Conservation (phyloP, 1,140 invertebrate species). For the Bactericera cockerelli region DNA sequence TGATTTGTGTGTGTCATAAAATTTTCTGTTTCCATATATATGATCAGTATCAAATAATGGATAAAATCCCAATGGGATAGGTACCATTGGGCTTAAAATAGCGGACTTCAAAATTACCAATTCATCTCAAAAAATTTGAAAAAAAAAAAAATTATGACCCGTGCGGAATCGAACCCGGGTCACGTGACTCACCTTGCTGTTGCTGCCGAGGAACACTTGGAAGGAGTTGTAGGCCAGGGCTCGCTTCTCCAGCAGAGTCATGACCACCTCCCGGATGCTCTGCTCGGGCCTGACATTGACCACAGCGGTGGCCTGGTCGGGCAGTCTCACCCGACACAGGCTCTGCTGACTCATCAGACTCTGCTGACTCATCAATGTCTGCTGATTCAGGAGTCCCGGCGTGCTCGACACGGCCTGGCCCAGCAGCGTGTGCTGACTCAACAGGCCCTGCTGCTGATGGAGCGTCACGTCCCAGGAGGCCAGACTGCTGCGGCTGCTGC, state of each 20-base stretch:
- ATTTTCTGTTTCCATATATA: too few relatives aligned
- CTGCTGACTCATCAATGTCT: background rate
- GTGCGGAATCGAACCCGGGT: too few relatives aligned
- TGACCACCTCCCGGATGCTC: slow-evolving; percentile 58
- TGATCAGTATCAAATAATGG: too few relatives aligned
- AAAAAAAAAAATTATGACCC: too few relatives aligned
- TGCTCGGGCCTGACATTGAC: slow-evolving; percentile 57
- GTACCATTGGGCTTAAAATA: too few relatives aligned
- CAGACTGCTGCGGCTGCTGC: slow-evolving; percentile 46
- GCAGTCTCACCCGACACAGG: slow-evolving; percentile 74
- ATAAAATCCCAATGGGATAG: too few relatives aligned
- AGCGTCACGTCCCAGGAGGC: slow-evolving; percentile 30
- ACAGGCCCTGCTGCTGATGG: background rate
- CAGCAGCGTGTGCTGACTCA: too few relatives aligned
- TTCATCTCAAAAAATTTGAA: too few relatives aligned
- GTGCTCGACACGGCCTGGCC: too few relatives aligned
- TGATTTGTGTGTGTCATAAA: too few relatives aligned
- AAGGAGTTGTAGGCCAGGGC: slow-evolving; percentile 57
- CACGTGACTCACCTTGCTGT: slow-evolving; percentile 43
- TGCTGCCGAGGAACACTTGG: slow-evolving; percentile 51
- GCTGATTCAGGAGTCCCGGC: too few relatives aligned
- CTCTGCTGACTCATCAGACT: slow-evolving; percentile 18
- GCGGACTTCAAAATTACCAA: too few relatives aligned
- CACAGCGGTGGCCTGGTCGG: slow-evolving; percentile 81
- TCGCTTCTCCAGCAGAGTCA: slow-evolving; percentile 65